phyloP scores from a whole-genome alignment of 1,140 invertebrate species.

The Chlorops oryzae region DNA sequence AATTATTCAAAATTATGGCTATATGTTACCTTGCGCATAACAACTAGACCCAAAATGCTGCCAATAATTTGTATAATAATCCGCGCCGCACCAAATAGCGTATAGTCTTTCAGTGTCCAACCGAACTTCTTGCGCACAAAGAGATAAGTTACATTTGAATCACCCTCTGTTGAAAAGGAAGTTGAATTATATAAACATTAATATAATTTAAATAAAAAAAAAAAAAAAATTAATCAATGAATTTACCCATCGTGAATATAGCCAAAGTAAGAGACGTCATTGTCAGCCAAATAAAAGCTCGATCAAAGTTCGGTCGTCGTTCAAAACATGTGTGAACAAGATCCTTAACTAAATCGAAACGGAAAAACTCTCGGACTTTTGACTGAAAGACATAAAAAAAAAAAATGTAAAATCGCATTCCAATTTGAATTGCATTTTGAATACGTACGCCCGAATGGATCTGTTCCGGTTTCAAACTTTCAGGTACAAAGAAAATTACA shows the following conservation, averaged over 20 bases:
- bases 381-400: slow-evolving; percentile 32
- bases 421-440: neutral
- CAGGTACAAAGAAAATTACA: slow-evolving; percentile 36
- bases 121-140: slow-evolving; percentile 59
- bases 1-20: neutral
- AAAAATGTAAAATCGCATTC: neutral
- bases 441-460: slow-evolving; percentile 28
- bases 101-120: slow-evolving; percentile 60
- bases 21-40: slow-evolving; percentile 49
- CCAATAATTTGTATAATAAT: slow-evolving; percentile 51
- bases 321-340: slow-evolving; percentile 57
- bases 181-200: neutral
- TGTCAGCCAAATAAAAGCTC: slow-evolving; percentile 57
- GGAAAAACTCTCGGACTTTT: slow-evolving; percentile 51
- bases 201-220: neutral
- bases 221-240: neutral
- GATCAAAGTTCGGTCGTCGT: slow-evolving; percentile 53
- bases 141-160: slow-evolving; percentile 53
- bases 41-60: slow-evolving; percentile 50
- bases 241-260: slow-evolving; percentile 51
- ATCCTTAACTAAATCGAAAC: slow-evolving; percentile 54
- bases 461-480: slow-evolving; percentile 31
- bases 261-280: slow-evolving; percentile 53
- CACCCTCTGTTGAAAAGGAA: slow-evolving; percentile 34
- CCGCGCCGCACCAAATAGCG: slow-evolving; percentile 49